Evolutionary conservation across 2,888 invertebrate species (phyloP).

Genomic region (Melitaea athalia): DNA sequence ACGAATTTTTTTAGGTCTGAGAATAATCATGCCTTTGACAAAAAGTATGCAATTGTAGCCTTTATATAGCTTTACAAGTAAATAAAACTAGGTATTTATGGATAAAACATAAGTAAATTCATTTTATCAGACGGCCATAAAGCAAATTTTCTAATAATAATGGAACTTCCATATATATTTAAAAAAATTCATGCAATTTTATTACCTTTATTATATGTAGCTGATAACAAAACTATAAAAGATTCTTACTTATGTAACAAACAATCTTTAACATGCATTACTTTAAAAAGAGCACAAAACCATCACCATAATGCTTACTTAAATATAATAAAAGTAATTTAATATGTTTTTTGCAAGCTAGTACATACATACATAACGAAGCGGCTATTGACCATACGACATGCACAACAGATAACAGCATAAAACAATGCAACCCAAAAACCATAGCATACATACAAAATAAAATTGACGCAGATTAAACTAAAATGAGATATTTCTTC

Average conservation of each 20-base stretch:
- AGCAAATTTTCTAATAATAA: not conserved
- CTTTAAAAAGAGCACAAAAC: not conserved
- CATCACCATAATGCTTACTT: not conserved
- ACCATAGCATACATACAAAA: not conserved
- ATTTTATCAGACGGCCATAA: not conserved
- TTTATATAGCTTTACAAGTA: not conserved
- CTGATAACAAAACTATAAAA: not conserved
- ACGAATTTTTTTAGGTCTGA: not conserved
- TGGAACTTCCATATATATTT: not conserved
- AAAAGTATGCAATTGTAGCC: not conserved
- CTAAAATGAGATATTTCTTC: not conserved
- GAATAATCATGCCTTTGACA: constrained; percentile 4
- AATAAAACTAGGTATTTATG: not conserved
- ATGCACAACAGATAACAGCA: not conserved
- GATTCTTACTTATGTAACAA: not conserved
- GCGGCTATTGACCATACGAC: not conserved
- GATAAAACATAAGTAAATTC: too few species aligned
- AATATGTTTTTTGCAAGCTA: not conserved
- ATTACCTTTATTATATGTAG: constrained; percentile 5
- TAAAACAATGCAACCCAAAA: constrained; percentile 7
- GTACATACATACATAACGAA: constrained; percentile 1
- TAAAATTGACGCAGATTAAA: not conserved
- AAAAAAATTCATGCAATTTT: constrained; percentile 6
- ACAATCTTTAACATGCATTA: constrained; percentile 3
- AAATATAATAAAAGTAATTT: constrained; percentile 1